Base-by-base conservation (phyloP, 2,797 vertebrate species). In the Octomys mimax region DNA sequence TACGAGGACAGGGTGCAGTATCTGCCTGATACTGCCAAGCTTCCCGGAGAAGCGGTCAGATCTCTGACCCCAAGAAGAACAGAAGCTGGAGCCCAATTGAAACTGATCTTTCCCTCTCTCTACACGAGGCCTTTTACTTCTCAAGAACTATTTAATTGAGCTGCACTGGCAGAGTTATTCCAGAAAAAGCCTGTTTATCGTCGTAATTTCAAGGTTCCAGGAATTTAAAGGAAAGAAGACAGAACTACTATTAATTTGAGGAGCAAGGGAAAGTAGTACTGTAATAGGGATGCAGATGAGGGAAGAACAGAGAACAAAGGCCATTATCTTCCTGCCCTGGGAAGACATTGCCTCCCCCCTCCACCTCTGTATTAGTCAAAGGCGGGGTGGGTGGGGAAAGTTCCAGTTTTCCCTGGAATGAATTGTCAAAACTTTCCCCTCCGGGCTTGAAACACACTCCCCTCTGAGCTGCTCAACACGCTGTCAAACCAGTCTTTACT, bases 401-500 rank as follows among this genome's bases (percentile, higher is more conserved):
- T 61, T 96, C 91, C 83, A 80, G 92, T 79, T 83, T 89, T 95
- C 54, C 24, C 93, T 90, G 89, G 91, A 96, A 90, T 93, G 89
- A 92, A 93, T 61, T 85, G 82, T 95, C 81, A 93, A 90, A 93
- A 90, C 84, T 90, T 95, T 95, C 73, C 91, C 97, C 95, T 97
- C 89, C 42, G 89, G 97, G 96, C 92, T 79, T 88, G 54, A 95
- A 95, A 46, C 75, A 31, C 28, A 78, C 89, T 95, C 95, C 64
- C 87, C 87, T 94, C 90, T 87, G 84, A 97, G 96, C 54, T 1
- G 59, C 90, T 95, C 91, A 96, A 86, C 89, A 85, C 11, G 19
- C 68, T 39, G 96, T 96, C 94, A 95, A 96, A 97, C 96, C 83
- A 87, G 97, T 97, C 96, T 97, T 94, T 89, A 96, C 96, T 97